Evolutionary conservation across 2,113 vertebrate genomes (phyloP).

Genomic region (Columbina picui): DNA sequence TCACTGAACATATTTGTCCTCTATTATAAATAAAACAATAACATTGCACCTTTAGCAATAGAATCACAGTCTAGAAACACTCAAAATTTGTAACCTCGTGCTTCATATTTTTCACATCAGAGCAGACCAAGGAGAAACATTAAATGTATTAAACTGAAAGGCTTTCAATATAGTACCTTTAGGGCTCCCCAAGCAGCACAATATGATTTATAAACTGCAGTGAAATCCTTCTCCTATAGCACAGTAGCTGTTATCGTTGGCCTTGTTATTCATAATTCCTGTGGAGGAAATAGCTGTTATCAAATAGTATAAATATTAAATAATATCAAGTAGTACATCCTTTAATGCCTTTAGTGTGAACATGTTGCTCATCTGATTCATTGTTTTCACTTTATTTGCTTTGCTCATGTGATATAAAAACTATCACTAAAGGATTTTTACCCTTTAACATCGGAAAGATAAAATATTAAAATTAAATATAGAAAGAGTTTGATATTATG

Average conservation of each 20-base stretch:
- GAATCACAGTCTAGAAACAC: neutral
- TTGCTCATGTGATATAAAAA: neutral
- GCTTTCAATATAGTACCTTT: slow-evolving; percentile 23
- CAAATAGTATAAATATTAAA: slow-evolving; percentile 46
- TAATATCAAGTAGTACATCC: neutral
- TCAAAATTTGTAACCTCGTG: neutral
- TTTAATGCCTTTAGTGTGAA: neutral
- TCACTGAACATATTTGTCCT: neutral
- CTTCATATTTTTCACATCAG: slow-evolving; percentile 10
- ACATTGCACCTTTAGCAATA: neutral
- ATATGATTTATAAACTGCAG: slow-evolving; percentile 48
- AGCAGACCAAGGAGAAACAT: neutral
- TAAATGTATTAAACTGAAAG: slow-evolving; percentile 35
- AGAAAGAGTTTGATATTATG: neutral
- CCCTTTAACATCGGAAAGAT: neutral
- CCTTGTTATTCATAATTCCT: slow-evolving; percentile 48
- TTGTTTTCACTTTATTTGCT: slow-evolving; percentile 29
- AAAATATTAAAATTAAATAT: neutral
- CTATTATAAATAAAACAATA: neutral
- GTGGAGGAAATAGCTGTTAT: slow-evolving; percentile 39
- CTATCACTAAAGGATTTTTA: neutral
- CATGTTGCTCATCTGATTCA: neutral
- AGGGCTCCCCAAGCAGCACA: slow-evolving; percentile 13
- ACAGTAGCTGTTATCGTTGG: slow-evolving; percentile 15
- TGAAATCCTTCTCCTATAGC: slow-evolving; percentile 22